Percentiles rank a stretch among this genome's conserved stretches.
Evolutionary conservation across 1,140 invertebrate genomes (phyloP).

Genomic region (Lasioglossum baleicum): DNA sequence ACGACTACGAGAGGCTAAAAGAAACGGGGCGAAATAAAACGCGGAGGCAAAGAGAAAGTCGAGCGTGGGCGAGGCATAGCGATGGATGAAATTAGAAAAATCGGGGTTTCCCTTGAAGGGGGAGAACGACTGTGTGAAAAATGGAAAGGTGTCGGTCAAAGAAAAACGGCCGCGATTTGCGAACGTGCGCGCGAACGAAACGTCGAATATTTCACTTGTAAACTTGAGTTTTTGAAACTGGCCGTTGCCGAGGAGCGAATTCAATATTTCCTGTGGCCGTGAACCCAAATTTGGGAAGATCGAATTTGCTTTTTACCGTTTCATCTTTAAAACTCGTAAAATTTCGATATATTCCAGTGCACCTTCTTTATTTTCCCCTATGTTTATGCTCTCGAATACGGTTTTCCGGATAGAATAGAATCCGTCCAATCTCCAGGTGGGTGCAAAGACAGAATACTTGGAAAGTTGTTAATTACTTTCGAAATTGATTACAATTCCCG

Average conservation of each 20-base stretch:
- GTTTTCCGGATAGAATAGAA: not conserved
- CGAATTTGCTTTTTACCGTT: too few relatives aligned
- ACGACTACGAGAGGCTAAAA: not conserved
- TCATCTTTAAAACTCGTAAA: too few relatives aligned
- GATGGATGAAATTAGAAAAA: slow-evolving; percentile 21
- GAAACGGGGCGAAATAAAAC: slow-evolving; percentile 25
- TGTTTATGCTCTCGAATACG: not conserved
- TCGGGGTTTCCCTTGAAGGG: not conserved
- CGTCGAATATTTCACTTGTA: not conserved
- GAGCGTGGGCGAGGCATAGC: not conserved
- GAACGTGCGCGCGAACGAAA: not conserved
- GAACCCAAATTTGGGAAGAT: not conserved
- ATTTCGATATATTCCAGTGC: too few relatives aligned
- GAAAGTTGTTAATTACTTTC: not conserved
- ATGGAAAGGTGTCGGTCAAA: not conserved
- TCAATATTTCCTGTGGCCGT: not conserved
- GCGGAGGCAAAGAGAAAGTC: slow-evolving; percentile 16
- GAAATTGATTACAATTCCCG: not conserved
- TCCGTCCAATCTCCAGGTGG: not conserved
- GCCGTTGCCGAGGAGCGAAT: not conserved
- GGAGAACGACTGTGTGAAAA: not conserved
- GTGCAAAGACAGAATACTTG: not conserved
- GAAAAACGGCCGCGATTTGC: not conserved
- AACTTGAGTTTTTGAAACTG: not conserved
- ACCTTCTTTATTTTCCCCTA: too few relatives aligned